A percentile compares a stretch with the other conserved stretches of the same genome.
phyloP scores from a whole-genome alignment of 1,140 invertebrate genomes.

The Saccostrea echinata region DNA sequence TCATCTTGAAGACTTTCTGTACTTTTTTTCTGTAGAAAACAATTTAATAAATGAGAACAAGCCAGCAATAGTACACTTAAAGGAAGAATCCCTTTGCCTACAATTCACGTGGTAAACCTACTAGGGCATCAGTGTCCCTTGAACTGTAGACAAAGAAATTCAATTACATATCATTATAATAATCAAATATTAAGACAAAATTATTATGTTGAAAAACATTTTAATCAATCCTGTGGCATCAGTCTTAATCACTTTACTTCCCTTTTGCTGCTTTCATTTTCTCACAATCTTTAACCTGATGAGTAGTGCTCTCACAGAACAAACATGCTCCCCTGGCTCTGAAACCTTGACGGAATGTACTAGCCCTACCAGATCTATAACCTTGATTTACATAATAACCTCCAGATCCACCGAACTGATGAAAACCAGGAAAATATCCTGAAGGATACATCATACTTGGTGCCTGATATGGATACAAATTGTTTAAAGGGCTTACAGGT shows the following conservation, averaged over 20 bases:
- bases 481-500: background rate
- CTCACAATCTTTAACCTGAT: slow-evolving; percentile 49
- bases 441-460: slow-evolving; percentile 9
- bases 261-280: slow-evolving; percentile 44
- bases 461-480: background rate
- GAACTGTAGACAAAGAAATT: slow-evolving; percentile 40
- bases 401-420: background rate
- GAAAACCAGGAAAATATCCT: background rate
- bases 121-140: slow-evolving; percentile 51
- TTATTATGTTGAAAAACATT: background rate
- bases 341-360: slow-evolving; percentile 1
- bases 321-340: slow-evolving; percentile 40
- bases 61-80: too few species aligned
- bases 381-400: background rate
- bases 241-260: slow-evolving; percentile 3
- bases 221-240: slow-evolving; percentile 19
- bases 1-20: background rate
- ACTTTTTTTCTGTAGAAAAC: too few species aligned
- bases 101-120: slow-evolving; percentile 40
- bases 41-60: too few species aligned
- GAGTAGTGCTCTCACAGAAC: slow-evolving; percentile 41
- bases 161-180: background rate
- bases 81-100: slow-evolving; percentile 40
- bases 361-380: background rate
- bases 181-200: background rate